Conservation (phyloP, 2,113 vertebrate genomes). For the Rhinoderma darwinii region DNA sequence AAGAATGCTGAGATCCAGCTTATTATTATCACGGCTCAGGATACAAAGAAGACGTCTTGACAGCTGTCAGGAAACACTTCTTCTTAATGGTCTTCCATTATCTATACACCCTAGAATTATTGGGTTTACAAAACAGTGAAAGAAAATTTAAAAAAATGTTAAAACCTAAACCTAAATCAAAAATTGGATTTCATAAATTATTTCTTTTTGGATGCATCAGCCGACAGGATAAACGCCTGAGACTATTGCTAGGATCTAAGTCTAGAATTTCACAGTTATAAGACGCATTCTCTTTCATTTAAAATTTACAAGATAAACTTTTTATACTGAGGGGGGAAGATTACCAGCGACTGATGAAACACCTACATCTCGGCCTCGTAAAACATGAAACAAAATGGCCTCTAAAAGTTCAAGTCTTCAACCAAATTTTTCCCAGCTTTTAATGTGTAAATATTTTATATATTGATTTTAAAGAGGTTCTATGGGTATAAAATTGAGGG, state of each 20-base stretch:
- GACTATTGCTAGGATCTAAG: not conserved
- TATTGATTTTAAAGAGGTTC: not conserved
- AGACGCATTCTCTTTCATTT: not conserved
- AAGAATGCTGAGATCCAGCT: slow-evolving; percentile 71
- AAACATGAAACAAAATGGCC: slow-evolving; percentile 4
- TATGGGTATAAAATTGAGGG: not conserved
- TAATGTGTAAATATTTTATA: not conserved
- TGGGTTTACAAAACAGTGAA: slow-evolving; percentile 43
- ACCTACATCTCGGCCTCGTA: slow-evolving; percentile 16
- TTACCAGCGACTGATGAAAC: slow-evolving; percentile 34
- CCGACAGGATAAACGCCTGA: not conserved
- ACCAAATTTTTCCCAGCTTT: not conserved
- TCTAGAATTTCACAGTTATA: slow-evolving; percentile 19
- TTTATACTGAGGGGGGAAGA: not conserved
- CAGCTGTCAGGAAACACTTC: slow-evolving; percentile 66
- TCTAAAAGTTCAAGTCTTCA: not conserved
- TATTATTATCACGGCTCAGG: slow-evolving; percentile 62
- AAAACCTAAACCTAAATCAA: not conserved
- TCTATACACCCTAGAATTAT: slow-evolving; percentile 64
- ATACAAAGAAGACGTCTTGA: slow-evolving; percentile 71
- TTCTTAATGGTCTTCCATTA: slow-evolving; percentile 67
- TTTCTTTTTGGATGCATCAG: not conserved
- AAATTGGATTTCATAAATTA: not conserved
- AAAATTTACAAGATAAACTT: slow-evolving; percentile 31
- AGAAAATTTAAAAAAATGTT: slow-evolving; percentile 50